These are phyloP conservation scores for Camelus bactrianus DNA, from an alignment of 2,113 vertebrate species.

Conservation along the genomic window DNA sequence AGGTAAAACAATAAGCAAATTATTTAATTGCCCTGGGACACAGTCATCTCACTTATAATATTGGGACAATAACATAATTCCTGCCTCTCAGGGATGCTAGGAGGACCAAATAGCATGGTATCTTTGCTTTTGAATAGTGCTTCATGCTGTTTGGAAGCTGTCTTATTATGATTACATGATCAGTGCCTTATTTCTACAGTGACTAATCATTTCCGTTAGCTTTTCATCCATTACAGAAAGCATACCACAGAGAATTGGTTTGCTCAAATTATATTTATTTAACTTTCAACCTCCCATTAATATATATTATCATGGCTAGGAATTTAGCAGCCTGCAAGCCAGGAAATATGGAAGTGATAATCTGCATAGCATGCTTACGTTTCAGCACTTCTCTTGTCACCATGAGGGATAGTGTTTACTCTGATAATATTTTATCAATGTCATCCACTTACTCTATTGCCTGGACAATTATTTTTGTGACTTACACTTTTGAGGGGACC, in stretches of 20 bases:
- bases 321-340: slow-evolving; percentile 53
- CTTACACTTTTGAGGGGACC: not conserved
- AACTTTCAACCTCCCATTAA: slow-evolving; percentile 74
- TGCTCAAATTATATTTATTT: slow-evolving; percentile 78
- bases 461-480: not conserved
- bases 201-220: slow-evolving; percentile 69
- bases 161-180: slow-evolving; percentile 67
- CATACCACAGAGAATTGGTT: slow-evolving; percentile 66
- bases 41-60: slow-evolving; percentile 42
- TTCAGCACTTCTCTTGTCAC: slow-evolving; percentile 20
- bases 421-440: slow-evolving; percentile 46
- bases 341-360: slow-evolving; percentile 57
- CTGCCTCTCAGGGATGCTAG: slow-evolving; percentile 13
- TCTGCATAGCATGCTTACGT: not conserved
- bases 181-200: slow-evolving; percentile 66
- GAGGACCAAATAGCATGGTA: not conserved
- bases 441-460: not conserved
- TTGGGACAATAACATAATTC: slow-evolving; percentile 10
- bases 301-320: slow-evolving; percentile 64
- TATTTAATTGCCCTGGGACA: not conserved
- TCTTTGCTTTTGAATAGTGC: slow-evolving; percentile 45
- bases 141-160: slow-evolving; percentile 54
- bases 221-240: slow-evolving; percentile 64
- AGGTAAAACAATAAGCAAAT: slow-evolving; percentile 19
- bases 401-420: slow-evolving; percentile 8